Base-by-base conservation (phyloP, 2,888 invertebrate genomes). In the Oscheius onirici region DNA sequence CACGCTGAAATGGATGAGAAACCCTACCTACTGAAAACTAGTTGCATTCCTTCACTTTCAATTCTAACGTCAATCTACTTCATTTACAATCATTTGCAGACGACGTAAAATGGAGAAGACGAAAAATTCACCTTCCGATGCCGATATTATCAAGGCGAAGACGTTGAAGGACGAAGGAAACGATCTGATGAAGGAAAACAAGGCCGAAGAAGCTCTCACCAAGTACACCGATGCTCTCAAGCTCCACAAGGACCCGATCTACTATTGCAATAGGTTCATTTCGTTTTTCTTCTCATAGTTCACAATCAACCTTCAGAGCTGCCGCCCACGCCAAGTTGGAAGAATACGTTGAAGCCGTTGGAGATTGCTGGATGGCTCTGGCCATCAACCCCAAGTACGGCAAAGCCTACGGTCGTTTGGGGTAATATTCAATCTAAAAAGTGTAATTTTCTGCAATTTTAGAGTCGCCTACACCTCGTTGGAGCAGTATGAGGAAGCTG, bases 281-380 rank as follows among this genome's bases (percentile, higher is more conserved):
- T 41, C 26, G 60, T 24, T 68, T 20, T 34, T 6, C 34, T 34
- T 34, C 34, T 34, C n/a, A 34, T 1, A 8, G 5, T 34, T 34
- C 8, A 34, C 34, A 3, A 13, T 10, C 17, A 2, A 46, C 11
- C 82, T 85, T 67, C 81, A 90, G 97, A 80, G 97, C 97, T 54
- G 97, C 97, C 1, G 95, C 96, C 0, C 93, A 93, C 88, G 95
- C 93, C 87, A 94, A 95, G 87, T 89, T 96, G 78, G 93, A 93
- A 57, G 92, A 93, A 85, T 93, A 94, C 86, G 91, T 92, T 69
- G 91, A 92, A 74, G 95, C 96, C 13, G 92, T 97, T 66, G 17
- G 20, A 49, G 97, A 99, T 89, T 96, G 96, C 88, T 92, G 93
- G 83, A 92, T 92, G 55, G 95, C 97, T 5, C 90, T 97, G 67